These are phyloP conservation scores for Ptilodon capucinus DNA, from an alignment of 2,888 invertebrate species.

Conservation along the genomic window DNA sequence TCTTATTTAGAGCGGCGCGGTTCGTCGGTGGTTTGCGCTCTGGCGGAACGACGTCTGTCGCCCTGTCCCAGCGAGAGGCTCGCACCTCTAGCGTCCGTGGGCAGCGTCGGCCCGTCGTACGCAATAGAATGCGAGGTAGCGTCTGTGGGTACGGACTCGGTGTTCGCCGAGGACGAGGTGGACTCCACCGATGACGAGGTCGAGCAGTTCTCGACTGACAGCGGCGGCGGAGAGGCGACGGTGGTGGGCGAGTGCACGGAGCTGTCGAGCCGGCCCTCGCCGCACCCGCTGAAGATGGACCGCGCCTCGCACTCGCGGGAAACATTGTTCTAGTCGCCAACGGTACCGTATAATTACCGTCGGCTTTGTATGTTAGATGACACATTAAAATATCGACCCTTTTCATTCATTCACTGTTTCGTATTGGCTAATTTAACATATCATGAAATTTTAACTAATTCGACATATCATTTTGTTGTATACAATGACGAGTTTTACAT, in stretches of 20 bases:
- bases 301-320: conserved; percentile 88
- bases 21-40: conserved; percentile 89
- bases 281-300: conserved; percentile 59
- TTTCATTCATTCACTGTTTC: conserved; percentile 33
- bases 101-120: conserved; percentile 88
- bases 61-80: conserved; percentile 86
- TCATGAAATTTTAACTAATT: conserved; percentile 48
- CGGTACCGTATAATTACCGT: conserved; percentile 28
- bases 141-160: conserved; percentile 90
- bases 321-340: conserved; percentile 87
- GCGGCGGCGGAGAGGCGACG: conserved; percentile 83
- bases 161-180: conserved; percentile 88
- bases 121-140: conserved; percentile 87
- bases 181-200: conserved; percentile 93
- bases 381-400: conserved; percentile 69
- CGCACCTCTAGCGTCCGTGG: conserved; percentile 91
- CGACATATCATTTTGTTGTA: conserved; percentile 67
- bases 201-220: conserved; percentile 92
- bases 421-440: conserved; percentile 51
- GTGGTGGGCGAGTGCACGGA: conserved; percentile 66
- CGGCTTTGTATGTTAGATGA: conserved; percentile 59
- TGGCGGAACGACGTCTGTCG: conserved; percentile 91
- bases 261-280: conserved; percentile 63
- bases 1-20: conserved; percentile 92
- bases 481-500: neutral